A percentile compares a stretch with the other conserved stretches of the same genome.
phyloP scores from a whole-genome alignment of 2,113 vertebrate species.

The Casuarius casuarius region DNA sequence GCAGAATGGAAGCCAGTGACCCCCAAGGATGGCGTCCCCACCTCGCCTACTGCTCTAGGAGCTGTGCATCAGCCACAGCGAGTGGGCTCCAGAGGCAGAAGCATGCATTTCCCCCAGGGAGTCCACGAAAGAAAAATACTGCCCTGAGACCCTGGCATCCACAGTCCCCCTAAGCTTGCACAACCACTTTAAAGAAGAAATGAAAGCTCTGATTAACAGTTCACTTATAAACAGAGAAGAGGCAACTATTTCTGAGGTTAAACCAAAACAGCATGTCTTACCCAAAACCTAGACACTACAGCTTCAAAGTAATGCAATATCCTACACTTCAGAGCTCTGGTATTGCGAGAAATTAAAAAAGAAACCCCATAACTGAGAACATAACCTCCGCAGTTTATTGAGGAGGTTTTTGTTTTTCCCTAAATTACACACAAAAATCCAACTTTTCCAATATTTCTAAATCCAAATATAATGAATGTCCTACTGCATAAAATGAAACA shows the following conservation, averaged over 20 bases:
- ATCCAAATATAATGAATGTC: neutral
- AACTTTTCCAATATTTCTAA: neutral
- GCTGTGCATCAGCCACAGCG: neutral
- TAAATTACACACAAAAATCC: accelerated
- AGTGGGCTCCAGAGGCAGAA: neutral
- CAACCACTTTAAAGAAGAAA: neutral
- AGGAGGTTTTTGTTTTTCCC: neutral
- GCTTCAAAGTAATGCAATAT: neutral
- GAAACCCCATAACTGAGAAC: neutral
- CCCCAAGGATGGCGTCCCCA: neutral
- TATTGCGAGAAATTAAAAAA: neutral
- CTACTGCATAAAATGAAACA: neutral
- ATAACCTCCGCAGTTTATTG: neutral
- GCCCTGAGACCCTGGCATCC: neutral
- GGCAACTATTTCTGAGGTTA: neutral
- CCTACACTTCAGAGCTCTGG: neutral
- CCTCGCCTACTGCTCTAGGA: neutral
- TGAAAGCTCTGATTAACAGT: neutral
- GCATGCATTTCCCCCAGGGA: neutral
- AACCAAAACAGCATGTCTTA: neutral
- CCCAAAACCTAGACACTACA: neutral
- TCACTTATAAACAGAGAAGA: neutral
- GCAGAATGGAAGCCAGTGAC: neutral
- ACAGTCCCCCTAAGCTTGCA: neutral
- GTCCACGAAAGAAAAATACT: neutral